A percentile compares a stretch with the other conserved stretches of the same genome.
phyloP scores from a whole-genome alignment of 2,888 invertebrate species.

The Dendrolimus pini region DNA sequence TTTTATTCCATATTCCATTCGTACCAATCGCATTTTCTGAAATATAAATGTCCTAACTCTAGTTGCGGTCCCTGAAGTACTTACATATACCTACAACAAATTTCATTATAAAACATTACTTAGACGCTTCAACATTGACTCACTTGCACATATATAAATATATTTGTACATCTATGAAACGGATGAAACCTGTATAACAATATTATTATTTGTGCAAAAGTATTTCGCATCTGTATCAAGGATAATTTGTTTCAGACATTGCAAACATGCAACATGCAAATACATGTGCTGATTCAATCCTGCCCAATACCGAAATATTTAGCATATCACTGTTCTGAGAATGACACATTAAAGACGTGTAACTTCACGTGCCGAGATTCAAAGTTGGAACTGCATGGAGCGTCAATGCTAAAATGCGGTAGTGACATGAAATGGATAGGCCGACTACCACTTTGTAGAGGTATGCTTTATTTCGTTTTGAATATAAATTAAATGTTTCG shows the following conservation, averaged over 20 bases:
- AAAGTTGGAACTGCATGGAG: constrained; percentile 38
- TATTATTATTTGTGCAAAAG: too few relatives aligned
- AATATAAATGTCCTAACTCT: too few relatives aligned
- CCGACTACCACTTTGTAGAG: constrained; percentile 47
- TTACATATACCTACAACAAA: too few relatives aligned
- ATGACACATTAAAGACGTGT: constrained; percentile 41
- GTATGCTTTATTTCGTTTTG: constrained; percentile 22
- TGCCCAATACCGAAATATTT: constrained; percentile 55
- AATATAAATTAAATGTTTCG: too few relatives aligned
- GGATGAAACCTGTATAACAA: too few relatives aligned
- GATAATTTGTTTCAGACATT: constrained; percentile 40
- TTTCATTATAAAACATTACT: too few relatives aligned
- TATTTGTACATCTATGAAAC: too few relatives aligned
- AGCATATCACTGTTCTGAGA: constrained; percentile 32
- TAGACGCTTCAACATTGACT: too few relatives aligned
- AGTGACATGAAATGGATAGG: constrained; percentile 51
- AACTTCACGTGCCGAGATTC: constrained; percentile 51
- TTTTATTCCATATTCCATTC: too few relatives aligned
- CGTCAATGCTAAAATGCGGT: constrained; percentile 35
- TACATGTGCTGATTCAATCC: constrained; percentile 54
- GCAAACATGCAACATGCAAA: constrained; percentile 59
- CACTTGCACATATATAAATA: too few relatives aligned
- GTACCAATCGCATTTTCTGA: too few relatives aligned
- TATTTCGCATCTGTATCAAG: neutral
- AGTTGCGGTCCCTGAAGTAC: too few relatives aligned